phyloP scores from a whole-genome alignment of 2,797 vertebrate species.

The Cuniculus paca region DNA sequence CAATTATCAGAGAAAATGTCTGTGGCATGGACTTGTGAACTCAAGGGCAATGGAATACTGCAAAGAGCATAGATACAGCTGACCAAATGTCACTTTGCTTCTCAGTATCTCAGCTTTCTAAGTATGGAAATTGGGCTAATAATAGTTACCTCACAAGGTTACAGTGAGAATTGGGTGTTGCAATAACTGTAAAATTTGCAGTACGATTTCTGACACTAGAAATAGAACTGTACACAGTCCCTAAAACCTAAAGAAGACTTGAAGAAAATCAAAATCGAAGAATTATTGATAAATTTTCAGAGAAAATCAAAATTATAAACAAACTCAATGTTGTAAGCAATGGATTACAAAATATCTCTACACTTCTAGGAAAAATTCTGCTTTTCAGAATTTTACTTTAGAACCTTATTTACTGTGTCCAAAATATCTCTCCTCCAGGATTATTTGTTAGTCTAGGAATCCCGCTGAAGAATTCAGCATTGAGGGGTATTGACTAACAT shows the following conservation, averaged over 20 bases:
- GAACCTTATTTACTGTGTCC: neutral
- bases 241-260: neutral
- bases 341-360: neutral
- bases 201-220: neutral
- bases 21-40: neutral
- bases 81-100: neutral
- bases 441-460: neutral
- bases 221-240: neutral
- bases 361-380: neutral
- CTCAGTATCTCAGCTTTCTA: neutral
- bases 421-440: neutral
- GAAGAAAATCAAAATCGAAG: neutral
- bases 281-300: neutral
- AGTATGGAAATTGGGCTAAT: neutral
- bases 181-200: neutral
- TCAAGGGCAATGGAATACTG: neutral
- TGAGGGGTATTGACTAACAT: neutral
- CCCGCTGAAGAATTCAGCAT: neutral
- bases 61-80: neutral
- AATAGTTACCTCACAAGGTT: neutral
- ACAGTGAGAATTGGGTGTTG: neutral
- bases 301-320: neutral
- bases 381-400: neutral
- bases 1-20: neutral
- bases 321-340: neutral